phyloP scores from a whole-genome alignment of 2,113 vertebrate species.

The Marmota flaviventris region DNA sequence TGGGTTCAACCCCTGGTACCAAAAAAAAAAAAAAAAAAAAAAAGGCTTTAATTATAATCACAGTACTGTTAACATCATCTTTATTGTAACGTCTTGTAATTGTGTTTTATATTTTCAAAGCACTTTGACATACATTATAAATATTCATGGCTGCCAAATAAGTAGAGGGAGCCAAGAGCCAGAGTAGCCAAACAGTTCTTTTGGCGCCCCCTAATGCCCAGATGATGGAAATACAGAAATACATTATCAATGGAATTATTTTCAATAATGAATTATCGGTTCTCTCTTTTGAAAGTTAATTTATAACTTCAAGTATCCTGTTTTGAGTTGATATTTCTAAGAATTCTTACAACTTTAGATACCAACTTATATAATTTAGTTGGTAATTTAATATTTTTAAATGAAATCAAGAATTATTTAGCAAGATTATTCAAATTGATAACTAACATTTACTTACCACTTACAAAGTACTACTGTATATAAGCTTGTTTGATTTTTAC shows the following conservation, averaged over 20 bases:
- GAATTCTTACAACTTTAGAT: background rate
- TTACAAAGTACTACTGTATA: background rate
- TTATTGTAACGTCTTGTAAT: slow-evolving; percentile 17
- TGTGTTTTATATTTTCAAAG: slow-evolving; percentile 2
- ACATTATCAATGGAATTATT: slow-evolving; percentile 29
- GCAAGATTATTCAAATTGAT: slow-evolving; percentile 23
- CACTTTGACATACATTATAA: slow-evolving; percentile 17
- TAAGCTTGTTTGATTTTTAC: background rate
- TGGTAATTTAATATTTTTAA: slow-evolving; percentile 36
- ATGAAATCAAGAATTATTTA: background rate
- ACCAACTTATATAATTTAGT: background rate
- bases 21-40: background rate
- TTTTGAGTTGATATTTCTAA: background rate
- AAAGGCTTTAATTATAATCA: slow-evolving; percentile 38
- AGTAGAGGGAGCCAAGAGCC: background rate
- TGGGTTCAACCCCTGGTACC: no score
- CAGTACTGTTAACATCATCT: background rate
- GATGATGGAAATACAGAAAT: slow-evolving; percentile 26
- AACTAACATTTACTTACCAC: slow-evolving; percentile 16
- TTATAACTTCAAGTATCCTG: slow-evolving; percentile 45
- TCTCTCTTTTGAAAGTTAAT: background rate
- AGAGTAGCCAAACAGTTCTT: background rate
- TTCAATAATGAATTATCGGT: background rate
- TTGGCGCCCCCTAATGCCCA: slow-evolving; percentile 51
- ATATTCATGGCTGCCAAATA: background rate